phyloP scores from a whole-genome alignment of 1,140 invertebrate species.

The Sitophilus oryzae region DNA sequence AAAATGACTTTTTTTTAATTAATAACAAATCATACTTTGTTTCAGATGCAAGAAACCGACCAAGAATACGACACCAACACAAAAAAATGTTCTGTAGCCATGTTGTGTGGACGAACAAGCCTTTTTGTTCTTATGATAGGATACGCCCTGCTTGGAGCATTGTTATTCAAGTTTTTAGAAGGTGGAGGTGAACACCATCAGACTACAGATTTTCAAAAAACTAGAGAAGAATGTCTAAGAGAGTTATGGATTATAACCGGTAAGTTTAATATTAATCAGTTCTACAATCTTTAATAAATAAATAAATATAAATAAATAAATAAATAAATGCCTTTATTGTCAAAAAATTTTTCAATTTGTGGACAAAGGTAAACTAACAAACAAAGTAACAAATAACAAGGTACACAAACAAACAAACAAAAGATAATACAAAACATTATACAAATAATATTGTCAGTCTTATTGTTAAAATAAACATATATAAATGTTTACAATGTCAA shows the following conservation, averaged over 20 bases:
- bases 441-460: too few species aligned
- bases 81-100: conserved; percentile 27
- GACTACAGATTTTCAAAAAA: conserved; percentile 49
- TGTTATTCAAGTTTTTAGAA: conserved; percentile 53
- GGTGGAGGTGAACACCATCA: conserved; percentile 48
- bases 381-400: too few species aligned
- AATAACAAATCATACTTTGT: conserved; percentile 10
- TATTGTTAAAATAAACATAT: too few species aligned
- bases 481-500: too few species aligned
- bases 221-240: conserved; percentile 52
- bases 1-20: not conserved
- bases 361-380: too few species aligned
- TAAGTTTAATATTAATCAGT: conserved; percentile 31
- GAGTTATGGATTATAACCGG: conserved; percentile 57
- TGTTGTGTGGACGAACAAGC: conserved; percentile 50
- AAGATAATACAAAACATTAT: too few species aligned
- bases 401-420: too few species aligned
- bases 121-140: conserved; percentile 49
- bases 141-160: conserved; percentile 51
- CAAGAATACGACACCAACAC: conserved; percentile 14
- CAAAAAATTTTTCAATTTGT: too few species aligned
- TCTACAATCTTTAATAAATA: not conserved
- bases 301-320: not conserved
- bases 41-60: conserved; percentile 36
- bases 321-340: too few species aligned